phyloP scores from a whole-genome alignment of 2,797 vertebrate species.

The Sebastes nivosus region DNA sequence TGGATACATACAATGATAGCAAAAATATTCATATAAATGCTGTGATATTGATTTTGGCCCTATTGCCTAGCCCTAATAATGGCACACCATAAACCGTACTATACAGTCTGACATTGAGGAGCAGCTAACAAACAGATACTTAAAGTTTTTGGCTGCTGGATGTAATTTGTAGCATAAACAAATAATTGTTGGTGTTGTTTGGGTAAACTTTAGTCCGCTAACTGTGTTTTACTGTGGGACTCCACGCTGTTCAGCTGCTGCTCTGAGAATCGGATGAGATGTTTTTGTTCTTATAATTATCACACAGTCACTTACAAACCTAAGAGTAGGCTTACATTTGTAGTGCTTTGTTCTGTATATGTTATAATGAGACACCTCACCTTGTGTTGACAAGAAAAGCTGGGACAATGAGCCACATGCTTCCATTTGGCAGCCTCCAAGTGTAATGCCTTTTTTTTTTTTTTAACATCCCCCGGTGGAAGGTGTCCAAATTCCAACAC shows the following conservation, averaged over 20 bases:
- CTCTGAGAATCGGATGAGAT: background rate
- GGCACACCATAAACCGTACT: background rate
- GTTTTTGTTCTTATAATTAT: constrained; percentile 6
- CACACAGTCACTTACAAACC: constrained; percentile 1
- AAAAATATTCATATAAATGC: no score
- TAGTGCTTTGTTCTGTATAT: constrained; percentile 29
- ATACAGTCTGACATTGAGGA: background rate
- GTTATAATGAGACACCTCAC: constrained; percentile 44
- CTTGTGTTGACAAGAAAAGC: constrained; percentile 29
- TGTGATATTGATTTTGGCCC: no score
- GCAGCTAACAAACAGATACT: background rate
- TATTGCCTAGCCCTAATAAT: no score
- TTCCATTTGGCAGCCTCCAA: constrained; percentile 43
- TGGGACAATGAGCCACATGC: constrained; percentile 52
- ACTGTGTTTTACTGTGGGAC: background rate
- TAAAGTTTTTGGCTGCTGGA: background rate
- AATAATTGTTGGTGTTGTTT: background rate
- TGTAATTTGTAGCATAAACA: background rate
- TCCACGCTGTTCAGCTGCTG: background rate
- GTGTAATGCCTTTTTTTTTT: background rate
- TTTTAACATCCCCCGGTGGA: constrained; percentile 22
- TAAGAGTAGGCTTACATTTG: constrained; percentile 8
- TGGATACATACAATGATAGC: no score
- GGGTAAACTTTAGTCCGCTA: background rate
- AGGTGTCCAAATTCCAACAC: constrained; percentile 45